phyloP scores from a whole-genome alignment of 2,797 vertebrate genomes.

The Rhinatrema bivittatum region DNA sequence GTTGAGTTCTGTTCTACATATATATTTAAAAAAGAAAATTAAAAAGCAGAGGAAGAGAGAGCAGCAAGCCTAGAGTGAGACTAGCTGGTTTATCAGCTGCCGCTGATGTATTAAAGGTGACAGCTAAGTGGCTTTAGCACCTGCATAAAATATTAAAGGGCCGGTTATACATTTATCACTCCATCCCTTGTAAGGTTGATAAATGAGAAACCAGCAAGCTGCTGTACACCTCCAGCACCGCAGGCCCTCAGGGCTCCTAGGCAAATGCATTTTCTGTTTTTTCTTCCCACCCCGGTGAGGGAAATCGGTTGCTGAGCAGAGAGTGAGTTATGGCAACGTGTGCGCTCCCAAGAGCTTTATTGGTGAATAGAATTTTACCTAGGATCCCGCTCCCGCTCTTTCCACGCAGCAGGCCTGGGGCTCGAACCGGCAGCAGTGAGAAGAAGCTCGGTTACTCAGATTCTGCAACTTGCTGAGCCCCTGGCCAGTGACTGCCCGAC shows the following conservation, averaged over 20 bases:
- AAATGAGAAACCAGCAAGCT: slow-evolving; percentile 70
- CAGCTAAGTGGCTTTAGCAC: slow-evolving; percentile 62
- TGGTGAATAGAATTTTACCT: slow-evolving; percentile 86
- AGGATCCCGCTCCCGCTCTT: slow-evolving; percentile 66
- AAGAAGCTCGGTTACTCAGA: slow-evolving; percentile 38
- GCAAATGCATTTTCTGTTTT: slow-evolving; percentile 56
- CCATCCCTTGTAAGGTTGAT: slow-evolving; percentile 67
- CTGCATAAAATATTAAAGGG: slow-evolving; percentile 73
- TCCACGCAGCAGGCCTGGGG: slow-evolving; percentile 53
- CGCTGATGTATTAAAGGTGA: slow-evolving; percentile 67
- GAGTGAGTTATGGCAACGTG: slow-evolving; percentile 66
- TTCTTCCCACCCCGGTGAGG: slow-evolving; percentile 38
- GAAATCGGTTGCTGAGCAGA: slow-evolving; percentile 58
- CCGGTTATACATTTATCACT: slow-evolving; percentile 71
- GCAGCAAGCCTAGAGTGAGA: slow-evolving; percentile 54
- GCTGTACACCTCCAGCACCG: slow-evolving; percentile 55
- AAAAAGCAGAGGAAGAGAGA: slow-evolving; percentile 42
- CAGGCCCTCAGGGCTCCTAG: slow-evolving; percentile 57
- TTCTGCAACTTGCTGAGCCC: not conserved
- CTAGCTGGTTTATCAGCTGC: slow-evolving; percentile 55
- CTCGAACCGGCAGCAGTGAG: slow-evolving; percentile 48
- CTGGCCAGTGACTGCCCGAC: not conserved
- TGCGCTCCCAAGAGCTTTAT: slow-evolving; percentile 63
- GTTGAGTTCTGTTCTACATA: no score
- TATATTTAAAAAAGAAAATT: slow-evolving; percentile 37